These are phyloP conservation scores for Rhizoglyphus robini DNA, from an alignment of 1,140 invertebrate genomes.

Conservation along the genomic window DNA sequence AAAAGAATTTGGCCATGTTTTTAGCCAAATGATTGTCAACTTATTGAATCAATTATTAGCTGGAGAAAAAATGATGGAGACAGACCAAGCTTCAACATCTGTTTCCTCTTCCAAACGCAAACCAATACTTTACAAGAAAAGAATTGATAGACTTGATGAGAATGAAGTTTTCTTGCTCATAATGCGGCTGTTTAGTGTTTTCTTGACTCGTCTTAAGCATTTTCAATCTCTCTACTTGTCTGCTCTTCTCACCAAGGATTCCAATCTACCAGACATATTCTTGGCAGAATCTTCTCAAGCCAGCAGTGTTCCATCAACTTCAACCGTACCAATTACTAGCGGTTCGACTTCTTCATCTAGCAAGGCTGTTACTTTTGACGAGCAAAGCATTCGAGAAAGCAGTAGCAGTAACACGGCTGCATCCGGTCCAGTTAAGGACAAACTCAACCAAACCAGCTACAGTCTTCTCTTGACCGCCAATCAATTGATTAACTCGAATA, in stretches of 20 bases:
- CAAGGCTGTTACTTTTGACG: slow-evolving; percentile 1
- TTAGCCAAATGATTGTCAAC: slow-evolving; percentile 8
- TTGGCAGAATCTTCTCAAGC: background rate
- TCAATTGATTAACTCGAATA: slow-evolving; percentile 35
- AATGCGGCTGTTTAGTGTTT: slow-evolving; percentile 60
- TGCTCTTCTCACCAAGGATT: background rate
- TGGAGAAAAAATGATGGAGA: background rate
- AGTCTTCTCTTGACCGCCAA: slow-evolving; percentile 80
- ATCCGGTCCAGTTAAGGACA: background rate
- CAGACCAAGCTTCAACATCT: background rate
- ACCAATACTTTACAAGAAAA: background rate
- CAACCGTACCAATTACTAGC: slow-evolving; percentile 25
- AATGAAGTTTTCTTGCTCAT: slow-evolving; percentile 73
- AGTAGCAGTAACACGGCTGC: background rate
- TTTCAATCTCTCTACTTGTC: background rate
- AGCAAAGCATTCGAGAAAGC: background rate
- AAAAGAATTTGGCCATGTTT: slow-evolving; percentile 1
- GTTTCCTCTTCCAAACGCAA: background rate
- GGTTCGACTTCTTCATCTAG: background rate
- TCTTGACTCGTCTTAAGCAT: slow-evolving; percentile 59
- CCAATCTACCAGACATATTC: background rate
- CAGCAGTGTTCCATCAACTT: slow-evolving; percentile 20
- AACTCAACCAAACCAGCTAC: slow-evolving; percentile 26
- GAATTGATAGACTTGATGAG: slow-evolving; percentile 42
- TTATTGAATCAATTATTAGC: slow-evolving; percentile 1